Base-by-base conservation (phyloP, 1,140 invertebrate genomes). In the Glossosoma conforme region DNA sequence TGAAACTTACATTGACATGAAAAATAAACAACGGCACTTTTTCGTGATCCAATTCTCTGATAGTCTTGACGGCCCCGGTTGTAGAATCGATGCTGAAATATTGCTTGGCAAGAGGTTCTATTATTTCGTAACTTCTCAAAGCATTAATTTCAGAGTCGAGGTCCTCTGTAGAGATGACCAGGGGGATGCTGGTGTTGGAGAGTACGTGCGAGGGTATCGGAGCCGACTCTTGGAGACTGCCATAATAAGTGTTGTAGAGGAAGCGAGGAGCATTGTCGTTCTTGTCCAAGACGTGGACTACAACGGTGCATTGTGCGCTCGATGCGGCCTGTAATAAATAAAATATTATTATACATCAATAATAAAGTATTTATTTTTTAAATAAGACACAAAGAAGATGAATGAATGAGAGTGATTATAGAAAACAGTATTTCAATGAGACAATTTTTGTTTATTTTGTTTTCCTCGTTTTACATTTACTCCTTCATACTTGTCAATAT, bases 231-330 rank as follows among this genome's bases (percentile, higher is more conserved):
- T 80, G 81, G 18, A 92, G 78, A 61, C 76, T 72, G 13, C 89
- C 85, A 22, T 72, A 72, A 64, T 90, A 93, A 37, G 74, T 65
- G 1, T 70, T 71, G 60, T 85, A 77, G 8, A 81, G 61, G 65
- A 93, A 92, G 38, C 72, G 69, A 2, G 93, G 93, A n/a, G 81
- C 69, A 72, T 91, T 93, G 66, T 96, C 93, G 72, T 97, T 90
- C 55, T 75, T 77, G 66, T 89, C 89, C 41, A 88, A 67, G 40
- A 91, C 81, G 65, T 89, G 85, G 13, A 91, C 77, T n/a, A 84
- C 76, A 9, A 90, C 77, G 56, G 77, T 80, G 47, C 84, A 86
- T 2, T 58, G 63, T 0, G 87, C 82, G 14, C 75, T 78, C 9
- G 80, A 80, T 10, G 84, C 83, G 17, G 86, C 84, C 82, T 83